Evolutionary conservation across 2,888 invertebrate genomes (phyloP).

Genomic region (Deroplatys truncata): DNA sequence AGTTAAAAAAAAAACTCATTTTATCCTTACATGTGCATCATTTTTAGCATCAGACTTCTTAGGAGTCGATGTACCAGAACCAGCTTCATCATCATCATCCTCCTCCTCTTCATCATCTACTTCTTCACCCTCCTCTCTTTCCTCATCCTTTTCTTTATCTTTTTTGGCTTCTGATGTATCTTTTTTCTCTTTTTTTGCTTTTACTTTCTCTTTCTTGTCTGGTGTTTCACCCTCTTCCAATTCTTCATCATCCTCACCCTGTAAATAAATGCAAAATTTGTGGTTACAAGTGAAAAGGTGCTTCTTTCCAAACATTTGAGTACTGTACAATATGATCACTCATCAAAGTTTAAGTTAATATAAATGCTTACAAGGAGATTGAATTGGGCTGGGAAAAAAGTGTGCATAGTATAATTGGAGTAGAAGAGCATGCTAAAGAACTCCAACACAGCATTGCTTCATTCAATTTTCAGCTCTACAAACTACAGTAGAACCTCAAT

Average conservation of each 20-base stretch:
- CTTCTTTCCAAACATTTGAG: too few relatives aligned
- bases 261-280: background rate
- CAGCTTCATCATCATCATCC: conserved; percentile 20
- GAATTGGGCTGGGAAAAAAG: too few relatives aligned
- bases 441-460: too few relatives aligned
- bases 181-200: conserved; percentile 19
- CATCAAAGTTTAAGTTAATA: too few relatives aligned
- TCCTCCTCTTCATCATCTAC: conserved; percentile 27
- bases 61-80: background rate
- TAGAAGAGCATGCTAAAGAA: too few relatives aligned
- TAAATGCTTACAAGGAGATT: too few relatives aligned
- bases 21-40: conserved; percentile 22
- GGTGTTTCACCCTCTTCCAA: conserved; percentile 25
- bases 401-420: too few relatives aligned
- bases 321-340: too few relatives aligned
- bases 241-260: conserved; percentile 20
- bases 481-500: too few relatives aligned
- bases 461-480: too few relatives aligned
- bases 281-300: too few relatives aligned
- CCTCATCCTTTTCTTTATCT: conserved; percentile 16
- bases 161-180: conserved; percentile 4
- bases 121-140: conserved; percentile 15
- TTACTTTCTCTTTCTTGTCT: conserved; percentile 26
- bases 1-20: background rate
- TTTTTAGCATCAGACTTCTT: conserved; percentile 22